Evolutionary conservation across 2,888 invertebrate species (phyloP), one percentile per base, ranked within the genome.

Genomic region (Silvanus unidentatus): DNA sequence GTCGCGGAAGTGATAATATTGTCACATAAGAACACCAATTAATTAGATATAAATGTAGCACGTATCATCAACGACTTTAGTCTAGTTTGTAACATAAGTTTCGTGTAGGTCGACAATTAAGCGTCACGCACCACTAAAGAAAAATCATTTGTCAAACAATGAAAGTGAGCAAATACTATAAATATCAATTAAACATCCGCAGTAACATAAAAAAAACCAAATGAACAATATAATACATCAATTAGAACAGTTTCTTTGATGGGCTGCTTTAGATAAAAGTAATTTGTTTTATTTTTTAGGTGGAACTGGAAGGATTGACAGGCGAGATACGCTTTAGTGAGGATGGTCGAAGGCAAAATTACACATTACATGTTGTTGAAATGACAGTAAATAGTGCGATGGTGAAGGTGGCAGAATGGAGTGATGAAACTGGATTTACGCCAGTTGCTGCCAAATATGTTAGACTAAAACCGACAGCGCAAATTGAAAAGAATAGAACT

Each of bases 331-430:
- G 88, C 41, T 94, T 94, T 73, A 90, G 88, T 67, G 91, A 93
- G 59, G 88, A 90, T 63, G 93, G 94, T 10, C 81, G 88, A 60
- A 77, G 94, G 42, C 83, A 86, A 66, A 92, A 93, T 75, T 94
- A 91, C 69, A 88, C 90, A 1, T 75, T 94, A 52, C 88, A 93
- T 67, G 87, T 92, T 48, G 88, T 95, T 40, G 89, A 94, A 73
- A 91, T 95, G 89, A 93, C 94, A 2, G 87, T 92, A 44, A 90
- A 93, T 64, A 91, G 92, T 64, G 89, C 90, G 16, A 88, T 92
- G 86, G 83, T 92, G 12, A 91, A 92, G 79, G 87, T 92, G 5
- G 92, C 89, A 13, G 87, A 89, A 63, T 93, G 92, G 92, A 86
- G 84, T 12, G 91, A 92, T 59, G 81, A 81, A 52, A 77, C 78